phyloP scores from a whole-genome alignment of 2,888 invertebrate genomes.

The Xylophagus ater region DNA sequence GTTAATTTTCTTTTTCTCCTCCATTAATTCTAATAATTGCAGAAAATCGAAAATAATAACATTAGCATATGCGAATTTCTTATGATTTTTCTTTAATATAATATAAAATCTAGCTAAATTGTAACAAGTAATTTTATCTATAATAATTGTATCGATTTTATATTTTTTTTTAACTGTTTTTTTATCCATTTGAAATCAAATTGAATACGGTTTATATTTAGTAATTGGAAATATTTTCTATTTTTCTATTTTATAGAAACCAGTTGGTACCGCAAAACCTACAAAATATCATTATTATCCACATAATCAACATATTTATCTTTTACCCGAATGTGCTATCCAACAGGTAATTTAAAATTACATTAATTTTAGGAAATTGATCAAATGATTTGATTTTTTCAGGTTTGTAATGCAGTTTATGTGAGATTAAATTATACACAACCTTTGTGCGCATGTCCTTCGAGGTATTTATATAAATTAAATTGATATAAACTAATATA shows the following conservation, averaged over 20 bases:
- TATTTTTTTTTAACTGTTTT: too few species aligned
- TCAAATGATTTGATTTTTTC: conserved; percentile 2
- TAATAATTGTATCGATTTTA: too few species aligned
- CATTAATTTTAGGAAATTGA: not conserved
- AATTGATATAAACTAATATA: conserved; percentile 13
- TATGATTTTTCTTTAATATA: too few species aligned
- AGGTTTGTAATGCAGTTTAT: conserved; percentile 90
- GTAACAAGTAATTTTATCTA: too few species aligned
- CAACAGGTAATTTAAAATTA: conserved; percentile 55
- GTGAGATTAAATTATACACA: conserved; percentile 85
- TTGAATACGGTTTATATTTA: too few species aligned
- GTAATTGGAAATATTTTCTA: not conserved
- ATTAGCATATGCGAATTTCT: too few species aligned
- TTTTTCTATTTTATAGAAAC: conserved; percentile 48
- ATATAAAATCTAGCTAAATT: too few species aligned
- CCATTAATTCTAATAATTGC: too few species aligned
- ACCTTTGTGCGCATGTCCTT: conserved; percentile 83
- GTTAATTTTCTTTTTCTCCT: too few species aligned
- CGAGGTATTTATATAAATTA: conserved; percentile 41
- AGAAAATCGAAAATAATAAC: too few species aligned
- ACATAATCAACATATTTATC: conserved; percentile 85
- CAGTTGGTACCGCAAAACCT: conserved; percentile 66
- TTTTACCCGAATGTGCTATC: conserved; percentile 86
- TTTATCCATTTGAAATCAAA: too few species aligned
- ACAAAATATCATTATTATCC: conserved; percentile 91